A percentile compares a stretch with the other conserved stretches of the same genome.
phyloP scores from a whole-genome alignment of 2,888 invertebrate species.

The Ferrisia virgata region DNA sequence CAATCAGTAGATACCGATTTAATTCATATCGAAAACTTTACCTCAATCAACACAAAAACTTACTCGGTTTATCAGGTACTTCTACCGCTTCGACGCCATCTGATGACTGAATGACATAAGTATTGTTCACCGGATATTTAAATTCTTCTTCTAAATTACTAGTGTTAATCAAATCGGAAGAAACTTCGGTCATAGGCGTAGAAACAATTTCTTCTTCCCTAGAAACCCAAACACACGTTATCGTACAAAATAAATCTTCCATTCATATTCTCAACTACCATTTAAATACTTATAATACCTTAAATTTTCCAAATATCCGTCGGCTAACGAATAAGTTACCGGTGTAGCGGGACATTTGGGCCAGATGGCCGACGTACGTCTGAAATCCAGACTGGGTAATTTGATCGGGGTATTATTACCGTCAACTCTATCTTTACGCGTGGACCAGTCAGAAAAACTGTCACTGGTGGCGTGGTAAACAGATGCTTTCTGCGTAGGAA shows the following conservation, averaged over 20 bases:
- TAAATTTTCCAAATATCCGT: slow-evolving; percentile 14
- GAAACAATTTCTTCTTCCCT: slow-evolving; percentile 39
- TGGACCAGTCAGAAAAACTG: neutral
- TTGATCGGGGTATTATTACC: neutral
- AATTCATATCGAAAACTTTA: neutral
- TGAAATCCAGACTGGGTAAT: slow-evolving; percentile 13
- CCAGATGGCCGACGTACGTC: slow-evolving; percentile 16
- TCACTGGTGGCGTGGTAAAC: neutral
- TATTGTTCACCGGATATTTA: slow-evolving; percentile 28
- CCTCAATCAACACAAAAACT: neutral
- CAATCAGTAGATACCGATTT: neutral
- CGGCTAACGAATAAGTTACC: neutral
- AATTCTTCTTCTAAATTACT: slow-evolving; percentile 12
- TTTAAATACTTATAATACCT: neutral
- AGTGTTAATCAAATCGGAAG: neutral
- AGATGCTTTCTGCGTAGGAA: neutral
- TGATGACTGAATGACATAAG: slow-evolving; percentile 20
- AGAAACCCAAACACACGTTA: neutral
- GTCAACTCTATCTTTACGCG: neutral
- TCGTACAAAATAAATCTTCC: neutral
- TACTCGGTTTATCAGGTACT: slow-evolving; percentile 35
- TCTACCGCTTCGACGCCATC: neutral
- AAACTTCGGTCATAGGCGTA: slow-evolving; percentile 27
- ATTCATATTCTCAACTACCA: neutral
- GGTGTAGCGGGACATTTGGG: slow-evolving; percentile 5